phyloP scores from a whole-genome alignment of 2,888 invertebrate genomes.

The Mystacides longicornis region DNA sequence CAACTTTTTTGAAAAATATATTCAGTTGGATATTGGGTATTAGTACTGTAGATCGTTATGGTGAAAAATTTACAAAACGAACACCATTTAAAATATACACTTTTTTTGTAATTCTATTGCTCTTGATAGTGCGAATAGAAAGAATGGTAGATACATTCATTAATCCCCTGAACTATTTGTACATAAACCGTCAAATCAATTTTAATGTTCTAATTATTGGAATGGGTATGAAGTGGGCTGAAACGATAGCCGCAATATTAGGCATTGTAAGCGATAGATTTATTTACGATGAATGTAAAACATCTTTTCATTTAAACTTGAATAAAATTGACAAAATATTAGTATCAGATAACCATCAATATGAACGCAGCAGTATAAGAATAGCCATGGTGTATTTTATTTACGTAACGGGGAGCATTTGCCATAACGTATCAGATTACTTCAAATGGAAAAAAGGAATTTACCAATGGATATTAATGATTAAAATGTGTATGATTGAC shows the following conservation, averaged over 20 bases:
- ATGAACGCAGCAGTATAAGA: neutral
- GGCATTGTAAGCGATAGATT: neutral
- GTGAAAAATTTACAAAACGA: neutral
- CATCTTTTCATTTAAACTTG: conserved; percentile 3
- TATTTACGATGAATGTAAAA: conserved; percentile 6
- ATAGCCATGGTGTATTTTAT: conserved; percentile 4
- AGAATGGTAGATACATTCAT: neutral
- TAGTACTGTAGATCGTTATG: neutral
- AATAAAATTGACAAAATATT: conserved; percentile 5
- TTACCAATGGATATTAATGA: conserved; percentile 4
- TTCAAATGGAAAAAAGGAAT: conserved; percentile 6
- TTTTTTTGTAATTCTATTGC: neutral
- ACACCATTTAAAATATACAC: conserved; percentile 7
- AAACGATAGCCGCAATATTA: neutral
- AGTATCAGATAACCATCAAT: neutral
- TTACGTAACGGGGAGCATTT: neutral
- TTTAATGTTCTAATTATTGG: neutral
- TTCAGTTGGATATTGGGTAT: conserved; percentile 8
- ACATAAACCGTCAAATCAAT: too few species aligned
- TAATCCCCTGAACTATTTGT: neutral
- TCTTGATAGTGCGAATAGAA: neutral
- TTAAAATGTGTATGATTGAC: conserved; percentile 11
- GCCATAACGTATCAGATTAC: neutral
- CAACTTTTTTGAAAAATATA: conserved; percentile 1
- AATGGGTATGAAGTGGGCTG: neutral